Evolutionary conservation across 92 coral and sea anemone genomes (phyloP), one percentile per base, ranked within the genome.

Genomic region (Pocillopora grandis): DNA sequence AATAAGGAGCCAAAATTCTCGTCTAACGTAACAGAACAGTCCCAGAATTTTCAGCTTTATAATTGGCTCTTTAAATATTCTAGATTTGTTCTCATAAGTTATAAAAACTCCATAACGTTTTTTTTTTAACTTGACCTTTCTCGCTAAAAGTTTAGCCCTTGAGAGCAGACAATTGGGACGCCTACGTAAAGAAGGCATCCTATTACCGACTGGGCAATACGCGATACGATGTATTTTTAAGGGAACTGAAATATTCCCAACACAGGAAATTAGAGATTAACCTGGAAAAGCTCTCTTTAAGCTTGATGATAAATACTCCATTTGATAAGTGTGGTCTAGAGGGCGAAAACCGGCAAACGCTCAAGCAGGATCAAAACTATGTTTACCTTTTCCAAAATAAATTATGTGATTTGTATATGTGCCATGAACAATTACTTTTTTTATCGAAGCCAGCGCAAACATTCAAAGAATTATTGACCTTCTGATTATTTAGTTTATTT

Each of bases 261-360:
- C 74, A 75, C 86, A 83, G 86, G 86, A 83, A 83, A 83, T 74
- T 15, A 9, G 31, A 71, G 86, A 83, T 83, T 73, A 83, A 73
- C 80, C 58, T 74, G 80, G 37, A 83, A 83, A 83, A 74, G 73
- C 72, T 64, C 64, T 10, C 35, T 63, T 60, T 21, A 66, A 48
- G 71, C 55, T 62, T 48, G 71, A 6, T 65, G 83, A 83, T 83
- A 13, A 20, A 52, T 83, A n/a, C 70, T 68, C 20, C 21, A n/a
- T 13, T 80, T 2, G 60, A 58, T 71, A 33, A 59, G 17, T 59
- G 72, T 14, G 57, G 57, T 72, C n/a, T 42, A 33, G 27, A 48
- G 52, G 16, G 12, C 9, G 19, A 17, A n/a, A 69, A 69, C 58
- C 37, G 20, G 37, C 4, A 12, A 77, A 66, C 20, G 23, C 23